phyloP scores from a whole-genome alignment of 2,888 invertebrate species.

The Glaucopsyche alexis region DNA sequence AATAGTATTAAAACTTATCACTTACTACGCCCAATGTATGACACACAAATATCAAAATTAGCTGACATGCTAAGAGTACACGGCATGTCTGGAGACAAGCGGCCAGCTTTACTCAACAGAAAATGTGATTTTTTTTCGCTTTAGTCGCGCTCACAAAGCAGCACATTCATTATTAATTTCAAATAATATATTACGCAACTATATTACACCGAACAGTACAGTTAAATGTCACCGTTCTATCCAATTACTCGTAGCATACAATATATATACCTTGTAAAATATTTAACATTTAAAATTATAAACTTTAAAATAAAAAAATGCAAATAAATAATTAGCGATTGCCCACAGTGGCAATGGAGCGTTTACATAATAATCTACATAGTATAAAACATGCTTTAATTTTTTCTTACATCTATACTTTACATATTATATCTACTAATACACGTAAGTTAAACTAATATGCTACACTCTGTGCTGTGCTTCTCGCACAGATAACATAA shows the following conservation, averaged over 20 bases:
- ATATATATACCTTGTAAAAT: constrained; percentile 65
- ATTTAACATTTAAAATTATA: constrained; percentile 71
- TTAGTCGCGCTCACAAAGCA: constrained; percentile 2
- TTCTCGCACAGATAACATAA: constrained; percentile 35
- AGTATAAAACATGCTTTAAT: constrained; percentile 77
- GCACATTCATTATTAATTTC: constrained; percentile 15
- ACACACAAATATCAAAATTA: constrained; percentile 4
- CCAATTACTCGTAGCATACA: constrained; percentile 55
- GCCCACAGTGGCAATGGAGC: constrained; percentile 68
- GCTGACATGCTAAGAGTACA: not conserved
- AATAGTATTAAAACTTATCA: not conserved
- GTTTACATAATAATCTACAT: constrained; percentile 71
- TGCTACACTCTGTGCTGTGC: too few relatives aligned
- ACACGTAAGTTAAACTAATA: constrained; percentile 63
- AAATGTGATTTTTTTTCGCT: constrained; percentile 48
- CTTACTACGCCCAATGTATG: not conserved
- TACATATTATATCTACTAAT: constrained; percentile 71
- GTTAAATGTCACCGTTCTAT: constrained; percentile 38
- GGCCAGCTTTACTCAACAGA: constrained; percentile 46
- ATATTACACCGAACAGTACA: constrained; percentile 11
- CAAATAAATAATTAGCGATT: constrained; percentile 78
- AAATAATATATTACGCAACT: constrained; percentile 24
- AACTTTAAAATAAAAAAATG: constrained; percentile 71
- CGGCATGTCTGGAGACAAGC: not conserved
- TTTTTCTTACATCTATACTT: constrained; percentile 70